These are phyloP conservation scores for Hedya salicella DNA, from an alignment of 2,888 invertebrate genomes.

Conservation along the genomic window DNA sequence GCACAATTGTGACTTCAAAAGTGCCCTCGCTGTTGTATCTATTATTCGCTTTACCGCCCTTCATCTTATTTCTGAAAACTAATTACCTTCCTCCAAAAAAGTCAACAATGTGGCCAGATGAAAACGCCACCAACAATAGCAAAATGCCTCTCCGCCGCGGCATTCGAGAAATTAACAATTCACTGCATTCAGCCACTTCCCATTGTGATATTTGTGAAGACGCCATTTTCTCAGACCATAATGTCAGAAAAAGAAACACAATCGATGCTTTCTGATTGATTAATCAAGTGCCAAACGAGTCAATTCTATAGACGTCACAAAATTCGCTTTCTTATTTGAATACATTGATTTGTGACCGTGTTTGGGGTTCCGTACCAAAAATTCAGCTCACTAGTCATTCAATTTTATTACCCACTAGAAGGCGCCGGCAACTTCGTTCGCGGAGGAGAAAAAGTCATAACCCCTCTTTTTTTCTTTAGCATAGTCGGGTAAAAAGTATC, in stretches of 20 bases:
- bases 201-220: conserved; percentile 24
- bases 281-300: conserved; percentile 9
- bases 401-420: too few relatives aligned
- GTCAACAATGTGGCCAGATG: conserved; percentile 33
- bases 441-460: too few relatives aligned
- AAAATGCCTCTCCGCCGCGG: conserved; percentile 3
- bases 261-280: conserved; percentile 12
- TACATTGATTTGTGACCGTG: not conserved
- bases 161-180: conserved; percentile 40
- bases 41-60: not conserved
- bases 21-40: not conserved
- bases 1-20: not conserved
- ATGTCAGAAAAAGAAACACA: conserved; percentile 7
- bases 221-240: conserved; percentile 8
- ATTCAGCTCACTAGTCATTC: too few relatives aligned
- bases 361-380: too few relatives aligned
- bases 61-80: not conserved
- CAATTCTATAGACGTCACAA: not conserved
- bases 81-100: conserved; percentile 24
- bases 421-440: too few relatives aligned
- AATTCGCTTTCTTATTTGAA: not conserved
- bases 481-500: too few relatives aligned
- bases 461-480: too few relatives aligned
- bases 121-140: conserved; percentile 26
- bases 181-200: conserved; percentile 35